Base-by-base conservation (phyloP, 1,140 invertebrate species). In the Calliphora vicina region DNA sequence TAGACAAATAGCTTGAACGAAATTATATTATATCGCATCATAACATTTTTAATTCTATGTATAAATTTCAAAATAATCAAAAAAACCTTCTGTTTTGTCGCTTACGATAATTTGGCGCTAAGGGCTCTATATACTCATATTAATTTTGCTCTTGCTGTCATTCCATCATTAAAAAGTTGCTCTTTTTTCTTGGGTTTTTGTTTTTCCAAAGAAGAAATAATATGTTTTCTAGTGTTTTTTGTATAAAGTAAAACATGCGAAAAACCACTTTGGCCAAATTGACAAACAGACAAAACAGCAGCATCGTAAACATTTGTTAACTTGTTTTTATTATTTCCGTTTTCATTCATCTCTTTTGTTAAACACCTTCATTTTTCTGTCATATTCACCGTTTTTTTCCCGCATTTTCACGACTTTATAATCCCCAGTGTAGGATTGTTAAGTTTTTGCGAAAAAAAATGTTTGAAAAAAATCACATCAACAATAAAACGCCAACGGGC, bases 191-290 rank as follows among this genome's bases (percentile, higher is more conserved):
- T 50, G 17, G 17, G n/a, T n/a, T n/a, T n/a, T n/a, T n/a, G n/a
- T n/a, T n/a, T n/a, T n/a, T n/a, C n/a, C n/a, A n/a, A n/a, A n/a
- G n/a, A n/a, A n/a, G n/a, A n/a, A n/a, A 50, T 12, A 35, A 35
- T 50, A 67, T 67, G 2, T 67, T 23, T 67, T 67, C 17, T 67
- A 67, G n/a, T 67, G n/a, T 6, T 10, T 23, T 67, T 89, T 89
- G 74, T 89, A 87, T 86, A 87, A 87, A 88, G 85, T 88, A 88
- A 89, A 89, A 87, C 88, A 89, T 87, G 88, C 89, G 88, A 89
- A 89, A 89, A 89, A 89, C 87, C 88, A 89, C 88, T 89, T 89
- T 89, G 87, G 87, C 87, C 86, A 88, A 89, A 89, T 89, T 89
- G 88, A 89, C 88, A 87, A 57, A 88, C 87, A 86, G 84, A 80